phyloP scores from a whole-genome alignment of 2,113 vertebrate genomes.

The Thryonomys swinderianus region DNA sequence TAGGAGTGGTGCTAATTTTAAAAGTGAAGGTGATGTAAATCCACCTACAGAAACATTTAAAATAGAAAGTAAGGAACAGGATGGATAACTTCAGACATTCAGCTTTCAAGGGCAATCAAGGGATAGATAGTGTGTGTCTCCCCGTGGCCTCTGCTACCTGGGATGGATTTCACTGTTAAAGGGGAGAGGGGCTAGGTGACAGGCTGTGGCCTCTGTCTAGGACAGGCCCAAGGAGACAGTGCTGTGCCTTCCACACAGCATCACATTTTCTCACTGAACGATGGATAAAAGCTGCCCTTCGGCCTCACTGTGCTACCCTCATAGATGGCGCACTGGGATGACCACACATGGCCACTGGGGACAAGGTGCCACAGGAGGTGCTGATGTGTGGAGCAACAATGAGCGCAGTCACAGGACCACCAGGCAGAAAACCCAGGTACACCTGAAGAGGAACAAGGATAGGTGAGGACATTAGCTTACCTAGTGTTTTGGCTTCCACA shows the following conservation, averaged over 20 bases:
- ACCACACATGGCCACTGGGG: not conserved
- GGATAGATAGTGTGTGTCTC: not conserved
- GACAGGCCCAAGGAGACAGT: not conserved
- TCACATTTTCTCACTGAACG: not conserved
- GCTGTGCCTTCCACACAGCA: not conserved
- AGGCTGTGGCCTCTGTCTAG: not conserved
- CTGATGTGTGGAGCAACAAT: not conserved
- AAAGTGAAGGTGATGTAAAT: conserved; percentile 73
- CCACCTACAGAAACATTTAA: conserved; percentile 76
- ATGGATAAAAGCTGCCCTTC: not conserved
- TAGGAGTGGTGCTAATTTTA: conserved; percentile 71
- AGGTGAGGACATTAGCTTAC: not conserved
- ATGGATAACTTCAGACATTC: conserved; percentile 39
- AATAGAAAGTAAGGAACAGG: conserved; percentile 68
- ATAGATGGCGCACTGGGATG: not conserved
- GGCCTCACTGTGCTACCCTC: not conserved
- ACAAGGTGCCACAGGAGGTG: not conserved
- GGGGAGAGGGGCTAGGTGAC: not conserved
- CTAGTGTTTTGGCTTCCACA: not conserved
- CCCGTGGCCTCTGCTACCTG: not conserved
- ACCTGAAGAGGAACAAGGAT: not conserved
- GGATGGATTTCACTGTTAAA: not conserved
- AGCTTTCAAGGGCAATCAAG: not conserved
- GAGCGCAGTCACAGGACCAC: not conserved
- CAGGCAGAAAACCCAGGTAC: not conserved